Conservation (phyloP, 1,140 invertebrate genomes). For the Drosophila tristis region DNA sequence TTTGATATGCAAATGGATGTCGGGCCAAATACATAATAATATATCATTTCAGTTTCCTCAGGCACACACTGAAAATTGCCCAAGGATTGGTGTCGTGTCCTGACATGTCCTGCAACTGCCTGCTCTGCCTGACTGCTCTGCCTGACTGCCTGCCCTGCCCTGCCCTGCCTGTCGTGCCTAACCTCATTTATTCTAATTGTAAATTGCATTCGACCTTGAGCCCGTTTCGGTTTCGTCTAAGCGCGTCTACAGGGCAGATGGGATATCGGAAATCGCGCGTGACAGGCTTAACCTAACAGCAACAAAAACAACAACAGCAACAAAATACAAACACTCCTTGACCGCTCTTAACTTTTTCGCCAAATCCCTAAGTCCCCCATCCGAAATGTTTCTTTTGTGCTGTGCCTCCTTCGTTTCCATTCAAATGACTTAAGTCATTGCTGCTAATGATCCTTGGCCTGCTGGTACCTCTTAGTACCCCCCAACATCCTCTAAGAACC, state of each 20-base stretch:
- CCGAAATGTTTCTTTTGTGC: neutral
- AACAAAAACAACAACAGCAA: neutral
- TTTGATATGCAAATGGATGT: slow-evolving; percentile 71
- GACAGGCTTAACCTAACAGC: slow-evolving; percentile 49
- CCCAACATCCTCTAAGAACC: neutral
- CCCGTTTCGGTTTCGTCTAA: slow-evolving; percentile 38
- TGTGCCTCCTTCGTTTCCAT: slow-evolving; percentile 9
- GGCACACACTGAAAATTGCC: slow-evolving; percentile 26
- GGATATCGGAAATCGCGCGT: slow-evolving; percentile 73
- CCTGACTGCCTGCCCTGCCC: neutral
- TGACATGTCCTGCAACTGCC: neutral
- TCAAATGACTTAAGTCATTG: slow-evolving; percentile 77
- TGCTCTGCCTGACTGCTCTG: neutral
- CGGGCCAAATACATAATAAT: slow-evolving; percentile 55
- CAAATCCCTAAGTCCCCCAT: neutral
- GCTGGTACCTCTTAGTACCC: neutral
- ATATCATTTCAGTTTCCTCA: slow-evolving; percentile 57
- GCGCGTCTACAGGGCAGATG: slow-evolving; percentile 8
- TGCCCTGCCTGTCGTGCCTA: slow-evolving; percentile 40
- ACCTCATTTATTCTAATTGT: slow-evolving; percentile 54
- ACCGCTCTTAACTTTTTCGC: neutral
- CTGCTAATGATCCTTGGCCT: slow-evolving; percentile 75
- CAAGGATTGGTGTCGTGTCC: neutral
- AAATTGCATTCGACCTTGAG: slow-evolving; percentile 67
- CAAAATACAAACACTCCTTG: neutral